These are phyloP conservation scores for Microcaecilia unicolor DNA, from an alignment of 2,797 vertebrate genomes.

Conservation along the genomic window DNA sequence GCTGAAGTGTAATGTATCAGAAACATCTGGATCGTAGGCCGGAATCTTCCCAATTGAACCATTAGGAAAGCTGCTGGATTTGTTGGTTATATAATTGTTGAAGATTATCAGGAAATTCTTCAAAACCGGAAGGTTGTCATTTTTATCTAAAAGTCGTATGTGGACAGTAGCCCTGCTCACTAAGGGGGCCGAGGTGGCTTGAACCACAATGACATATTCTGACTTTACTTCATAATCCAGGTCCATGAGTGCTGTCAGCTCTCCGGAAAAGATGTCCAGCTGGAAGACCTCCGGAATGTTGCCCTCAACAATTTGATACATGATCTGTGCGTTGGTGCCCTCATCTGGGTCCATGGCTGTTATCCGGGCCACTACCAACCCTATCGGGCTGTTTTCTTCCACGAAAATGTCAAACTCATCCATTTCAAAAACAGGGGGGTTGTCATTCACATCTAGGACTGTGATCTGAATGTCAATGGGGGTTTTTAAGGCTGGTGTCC, in stretches of 20 bases:
- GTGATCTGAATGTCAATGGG: constrained; percentile 75
- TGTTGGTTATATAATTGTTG: constrained; percentile 92
- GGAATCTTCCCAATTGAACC: constrained; percentile 86
- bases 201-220: constrained; percentile 86
- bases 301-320: constrained; percentile 96
- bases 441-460: constrained; percentile 89
- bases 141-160: constrained; percentile 80
- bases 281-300: constrained; percentile 96
- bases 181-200: constrained; percentile 88
- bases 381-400: constrained; percentile 92
- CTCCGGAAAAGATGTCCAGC: constrained; percentile 91
- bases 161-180: constrained; percentile 89
- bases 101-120: constrained; percentile 95
- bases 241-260: constrained; percentile 81
- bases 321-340: constrained; percentile 92
- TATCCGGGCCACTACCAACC: constrained; percentile 79
- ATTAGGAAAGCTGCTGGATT: constrained; percentile 78
- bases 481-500: constrained; percentile 71
- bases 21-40: constrained; percentile 78
- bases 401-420: constrained; percentile 92
- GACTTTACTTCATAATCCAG: constrained; percentile 84
- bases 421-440: constrained; percentile 83
- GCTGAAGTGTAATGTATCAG: constrained; percentile 75
- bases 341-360: constrained; percentile 87
- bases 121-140: constrained; percentile 81